Conservation (phyloP, 2,113 vertebrate genomes). For the Furnarius figulus region DNA sequence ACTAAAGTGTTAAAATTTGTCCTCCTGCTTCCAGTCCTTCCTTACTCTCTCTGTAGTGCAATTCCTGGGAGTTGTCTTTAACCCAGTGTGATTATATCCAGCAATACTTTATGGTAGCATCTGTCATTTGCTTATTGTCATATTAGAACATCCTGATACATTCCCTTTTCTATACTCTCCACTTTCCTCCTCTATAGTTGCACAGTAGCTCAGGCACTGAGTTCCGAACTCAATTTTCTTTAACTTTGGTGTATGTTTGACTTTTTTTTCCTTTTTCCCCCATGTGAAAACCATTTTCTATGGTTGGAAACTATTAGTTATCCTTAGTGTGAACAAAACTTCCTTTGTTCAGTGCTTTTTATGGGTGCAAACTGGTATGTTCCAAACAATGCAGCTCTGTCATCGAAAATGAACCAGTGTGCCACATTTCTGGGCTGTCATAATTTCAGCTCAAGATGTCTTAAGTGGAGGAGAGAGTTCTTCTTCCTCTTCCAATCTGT, state of each 20-base stretch:
- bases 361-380: conserved; percentile 70
- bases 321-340: conserved; percentile 79
- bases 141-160: not conserved
- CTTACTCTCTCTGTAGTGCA: not conserved
- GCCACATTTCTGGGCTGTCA: not conserved
- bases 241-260: conserved; percentile 70
- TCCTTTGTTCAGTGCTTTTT: conserved; percentile 74
- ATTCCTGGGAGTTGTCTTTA: not conserved
- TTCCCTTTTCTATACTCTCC: not conserved
- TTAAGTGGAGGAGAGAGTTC: not conserved
- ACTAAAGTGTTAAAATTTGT: not conserved
- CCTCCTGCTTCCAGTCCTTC: not conserved
- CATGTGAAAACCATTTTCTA: conserved; percentile 75
- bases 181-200: not conserved
- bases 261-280: not conserved
- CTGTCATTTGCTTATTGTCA: not conserved
- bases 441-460: not conserved
- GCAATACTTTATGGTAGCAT: not conserved
- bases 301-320: conserved; percentile 80
- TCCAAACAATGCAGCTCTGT: conserved; percentile 73
- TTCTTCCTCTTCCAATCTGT: not conserved
- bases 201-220: conserved; percentile 23
- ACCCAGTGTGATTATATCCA: not conserved
- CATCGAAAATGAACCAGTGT: conserved; percentile 58
- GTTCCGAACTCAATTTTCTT: conserved; percentile 64